These are phyloP conservation scores for Delphinus delphis DNA, from an alignment of 2,113 vertebrate genomes.

Conservation along the genomic window DNA sequence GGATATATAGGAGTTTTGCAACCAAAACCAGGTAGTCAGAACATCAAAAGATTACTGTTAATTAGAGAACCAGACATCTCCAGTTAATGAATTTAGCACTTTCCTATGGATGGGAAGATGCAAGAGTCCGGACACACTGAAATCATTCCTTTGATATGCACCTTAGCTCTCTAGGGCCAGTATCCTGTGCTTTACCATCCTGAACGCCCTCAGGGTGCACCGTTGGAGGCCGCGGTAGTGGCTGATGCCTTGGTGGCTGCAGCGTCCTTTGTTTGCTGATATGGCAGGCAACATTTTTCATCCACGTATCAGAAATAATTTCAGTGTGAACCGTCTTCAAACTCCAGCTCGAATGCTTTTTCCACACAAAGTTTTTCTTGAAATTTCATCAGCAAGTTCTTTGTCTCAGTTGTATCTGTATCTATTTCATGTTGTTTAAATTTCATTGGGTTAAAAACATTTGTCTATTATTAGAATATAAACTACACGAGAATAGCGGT, in stretches of 20 bases:
- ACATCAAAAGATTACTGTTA: not conserved
- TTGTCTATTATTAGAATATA: not conserved
- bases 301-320: not conserved
- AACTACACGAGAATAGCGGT: not conserved
- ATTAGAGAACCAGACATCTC: not conserved
- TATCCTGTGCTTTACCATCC: not conserved
- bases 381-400: not conserved
- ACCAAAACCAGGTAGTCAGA: not conserved
- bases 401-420: not conserved
- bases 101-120: not conserved
- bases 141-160: not conserved
- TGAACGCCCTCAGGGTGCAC: not conserved
- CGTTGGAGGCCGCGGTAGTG: rapidly evolving
- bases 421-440: not conserved
- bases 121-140: not conserved
- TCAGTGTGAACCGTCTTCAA: not conserved
- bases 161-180: not conserved
- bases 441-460: not conserved
- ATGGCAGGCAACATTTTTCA: not conserved
- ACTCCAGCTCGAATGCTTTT: not conserved
- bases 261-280: not conserved
- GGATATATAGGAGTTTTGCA: not conserved
- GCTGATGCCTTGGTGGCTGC: not conserved
- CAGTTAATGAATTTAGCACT: not conserved
- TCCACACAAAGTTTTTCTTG: not conserved